phyloP scores from a whole-genome alignment of 2,888 invertebrate species.

The Ceriagrion tenellum region DNA sequence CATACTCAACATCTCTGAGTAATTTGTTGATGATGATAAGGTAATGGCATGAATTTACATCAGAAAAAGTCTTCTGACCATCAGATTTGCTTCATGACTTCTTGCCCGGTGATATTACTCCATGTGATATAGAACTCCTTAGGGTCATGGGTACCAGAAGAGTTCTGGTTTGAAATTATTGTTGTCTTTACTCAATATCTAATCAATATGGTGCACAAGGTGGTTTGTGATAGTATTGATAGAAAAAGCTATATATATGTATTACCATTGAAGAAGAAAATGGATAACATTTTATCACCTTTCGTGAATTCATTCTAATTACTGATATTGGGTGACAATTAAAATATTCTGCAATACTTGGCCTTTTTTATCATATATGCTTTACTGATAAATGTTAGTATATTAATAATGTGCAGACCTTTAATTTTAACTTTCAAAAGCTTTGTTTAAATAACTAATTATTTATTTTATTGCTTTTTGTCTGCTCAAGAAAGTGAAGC shows the following conservation, averaged over 20 bases:
- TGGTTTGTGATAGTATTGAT: not conserved
- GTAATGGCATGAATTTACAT: not conserved
- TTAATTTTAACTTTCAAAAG: not conserved
- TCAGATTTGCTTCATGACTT: not conserved
- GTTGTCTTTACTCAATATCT: not conserved
- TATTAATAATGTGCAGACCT: not conserved
- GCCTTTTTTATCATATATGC: not conserved
- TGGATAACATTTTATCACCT: not conserved
- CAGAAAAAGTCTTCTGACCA: not conserved
- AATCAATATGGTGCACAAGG: not conserved
- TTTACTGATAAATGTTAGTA: not conserved
- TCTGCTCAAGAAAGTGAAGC: not conserved
- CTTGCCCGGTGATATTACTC: not conserved
- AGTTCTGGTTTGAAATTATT: not conserved
- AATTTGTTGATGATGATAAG: not conserved
- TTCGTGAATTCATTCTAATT: not conserved
- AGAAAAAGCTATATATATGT: not conserved
- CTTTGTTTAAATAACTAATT: not conserved
- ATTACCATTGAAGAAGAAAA: not conserved
- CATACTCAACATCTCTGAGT: not conserved
- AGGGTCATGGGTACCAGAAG: not conserved
- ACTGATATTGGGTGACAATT: not conserved
- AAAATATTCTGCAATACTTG: not conserved
- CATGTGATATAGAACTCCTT: not conserved
- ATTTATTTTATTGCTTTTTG: not conserved